A percentile compares a stretch with the other conserved stretches of the same genome.
Conservation (phyloP, 2,113 vertebrate genomes). For the Pollimyrus isidori region DNA sequence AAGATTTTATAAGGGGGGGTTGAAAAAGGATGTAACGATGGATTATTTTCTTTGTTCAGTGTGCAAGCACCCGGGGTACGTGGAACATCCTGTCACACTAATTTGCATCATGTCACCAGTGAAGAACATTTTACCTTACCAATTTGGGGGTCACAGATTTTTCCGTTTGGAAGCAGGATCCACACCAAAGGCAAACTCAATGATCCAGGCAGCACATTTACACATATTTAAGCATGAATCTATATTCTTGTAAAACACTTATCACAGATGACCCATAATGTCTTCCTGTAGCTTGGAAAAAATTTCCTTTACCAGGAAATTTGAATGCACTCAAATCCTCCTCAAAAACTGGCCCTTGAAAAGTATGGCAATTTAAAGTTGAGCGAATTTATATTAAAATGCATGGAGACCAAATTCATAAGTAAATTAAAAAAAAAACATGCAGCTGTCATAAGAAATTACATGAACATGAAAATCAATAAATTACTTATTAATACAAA, state of each 20-base stretch:
- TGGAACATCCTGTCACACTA: not conserved
- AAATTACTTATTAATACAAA: too few relatives aligned
- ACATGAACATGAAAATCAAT: not conserved
- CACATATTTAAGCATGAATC: not conserved
- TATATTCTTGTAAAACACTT: not conserved
- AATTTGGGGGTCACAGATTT: not conserved
- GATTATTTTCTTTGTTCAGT: not conserved
- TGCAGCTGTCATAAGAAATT: too few relatives aligned
- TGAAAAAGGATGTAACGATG: not conserved
- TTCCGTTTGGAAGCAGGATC: not conserved
- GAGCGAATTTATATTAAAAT: not conserved
- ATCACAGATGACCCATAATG: not conserved
- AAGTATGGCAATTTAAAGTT: not conserved
- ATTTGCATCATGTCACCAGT: not conserved
- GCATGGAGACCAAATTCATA: not conserved
- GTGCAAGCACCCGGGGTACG: not conserved
- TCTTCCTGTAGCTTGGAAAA: not conserved
- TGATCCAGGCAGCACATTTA: not conserved
- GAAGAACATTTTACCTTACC: not conserved
- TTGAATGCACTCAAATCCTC: not conserved
- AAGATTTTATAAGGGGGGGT: not conserved
- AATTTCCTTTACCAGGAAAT: not conserved
- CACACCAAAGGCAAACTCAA: not conserved
- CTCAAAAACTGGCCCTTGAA: not conserved
- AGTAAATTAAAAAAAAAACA: not conserved